Percentiles rank a stretch among this genome's conserved stretches.
phyloP scores from a whole-genome alignment of 2,888 invertebrate species.

The Bibio marci region DNA sequence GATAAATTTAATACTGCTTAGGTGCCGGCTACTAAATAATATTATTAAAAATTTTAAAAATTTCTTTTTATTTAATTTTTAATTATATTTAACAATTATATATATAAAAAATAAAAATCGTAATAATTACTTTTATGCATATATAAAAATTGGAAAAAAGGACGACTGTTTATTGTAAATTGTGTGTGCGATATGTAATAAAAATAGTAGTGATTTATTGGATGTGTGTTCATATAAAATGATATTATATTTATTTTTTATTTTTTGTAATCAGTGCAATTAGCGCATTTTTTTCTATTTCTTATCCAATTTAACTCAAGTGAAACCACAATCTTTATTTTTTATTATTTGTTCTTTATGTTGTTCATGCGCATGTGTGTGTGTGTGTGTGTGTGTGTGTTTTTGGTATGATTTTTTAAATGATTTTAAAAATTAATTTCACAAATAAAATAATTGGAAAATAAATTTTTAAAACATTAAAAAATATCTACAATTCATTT shows the following conservation, averaged over 20 bases:
- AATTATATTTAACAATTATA: too few species aligned
- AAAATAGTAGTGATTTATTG: neutral
- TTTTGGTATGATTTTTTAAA: neutral
- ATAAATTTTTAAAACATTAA: neutral
- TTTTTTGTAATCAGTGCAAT: too few species aligned
- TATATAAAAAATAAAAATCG: too few species aligned
- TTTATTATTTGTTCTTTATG: neutral
- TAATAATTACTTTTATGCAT: too few species aligned
- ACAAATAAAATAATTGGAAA: neutral
- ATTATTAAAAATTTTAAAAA: neutral
- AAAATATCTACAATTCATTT: neutral
- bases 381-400: neutral
- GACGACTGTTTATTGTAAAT: slow-evolving; percentile 9
- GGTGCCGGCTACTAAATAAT: slow-evolving; percentile 5
- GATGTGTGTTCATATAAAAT: neutral
- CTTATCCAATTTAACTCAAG: too few species aligned
- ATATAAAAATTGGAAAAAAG: slow-evolving; percentile 10
- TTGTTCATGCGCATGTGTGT: neutral
- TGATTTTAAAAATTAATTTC: neutral
- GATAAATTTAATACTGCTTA: too few species aligned
- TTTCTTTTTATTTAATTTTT: slow-evolving; percentile 2
- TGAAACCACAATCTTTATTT: neutral
- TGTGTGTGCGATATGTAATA: neutral
- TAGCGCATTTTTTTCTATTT: too few species aligned
- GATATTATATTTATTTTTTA: too few species aligned